phyloP scores from a whole-genome alignment of 2,113 vertebrate species.

The Cyprinodon brontotheroides region DNA sequence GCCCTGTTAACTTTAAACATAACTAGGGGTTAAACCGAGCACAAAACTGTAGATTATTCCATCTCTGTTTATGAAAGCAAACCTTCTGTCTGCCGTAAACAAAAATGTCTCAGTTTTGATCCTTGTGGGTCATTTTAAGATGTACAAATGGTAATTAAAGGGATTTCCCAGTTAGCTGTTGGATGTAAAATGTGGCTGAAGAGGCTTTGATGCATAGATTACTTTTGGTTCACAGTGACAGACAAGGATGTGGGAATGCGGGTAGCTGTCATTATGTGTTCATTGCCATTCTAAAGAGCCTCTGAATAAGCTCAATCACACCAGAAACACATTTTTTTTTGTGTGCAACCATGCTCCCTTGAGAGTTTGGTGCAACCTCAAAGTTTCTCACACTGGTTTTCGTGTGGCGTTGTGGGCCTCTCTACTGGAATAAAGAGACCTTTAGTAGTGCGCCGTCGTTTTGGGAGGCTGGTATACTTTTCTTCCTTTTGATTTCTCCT shows the following conservation, averaged over 20 bases:
- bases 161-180: slow-evolving; percentile 40
- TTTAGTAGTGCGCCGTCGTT: slow-evolving; percentile 21
- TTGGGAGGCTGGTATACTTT: slow-evolving; percentile 41
- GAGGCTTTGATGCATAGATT: slow-evolving; percentile 20
- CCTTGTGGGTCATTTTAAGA: slow-evolving; percentile 1
- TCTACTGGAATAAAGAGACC: neutral
- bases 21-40: neutral
- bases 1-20: neutral
- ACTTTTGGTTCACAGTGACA: slow-evolving; percentile 40
- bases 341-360: neutral
- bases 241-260: slow-evolving; percentile 29
- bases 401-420: slow-evolving; percentile 3
- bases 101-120: neutral
- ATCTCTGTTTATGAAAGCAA: neutral
- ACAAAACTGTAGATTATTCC: neutral
- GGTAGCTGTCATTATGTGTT: slow-evolving; percentile 59
- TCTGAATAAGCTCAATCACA: slow-evolving; percentile 24
- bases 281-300: slow-evolving; percentile 21
- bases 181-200: slow-evolving; percentile 34
- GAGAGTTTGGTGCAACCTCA: slow-evolving; percentile 26
- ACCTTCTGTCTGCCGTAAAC: neutral
- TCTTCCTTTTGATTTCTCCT: slow-evolving; percentile 35
- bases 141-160: slow-evolving; percentile 6
- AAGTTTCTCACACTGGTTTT: slow-evolving; percentile 36
- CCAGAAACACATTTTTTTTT: slow-evolving; percentile 44